Evolutionary conservation across 2,888 invertebrate genomes (phyloP).

Genomic region (Andrena bicolor): DNA sequence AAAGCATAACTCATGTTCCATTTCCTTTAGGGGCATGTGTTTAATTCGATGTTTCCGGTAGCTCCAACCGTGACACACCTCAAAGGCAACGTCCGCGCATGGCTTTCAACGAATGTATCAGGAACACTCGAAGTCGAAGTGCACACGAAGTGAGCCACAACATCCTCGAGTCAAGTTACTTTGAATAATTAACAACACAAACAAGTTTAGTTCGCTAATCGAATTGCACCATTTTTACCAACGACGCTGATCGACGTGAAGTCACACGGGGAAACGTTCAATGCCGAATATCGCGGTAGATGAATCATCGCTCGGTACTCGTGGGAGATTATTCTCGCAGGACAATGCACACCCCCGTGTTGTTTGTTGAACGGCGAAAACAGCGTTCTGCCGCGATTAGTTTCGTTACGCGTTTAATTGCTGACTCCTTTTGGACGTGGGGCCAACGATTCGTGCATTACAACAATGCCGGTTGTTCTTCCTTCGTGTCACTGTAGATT

Average conservation of each 20-base stretch:
- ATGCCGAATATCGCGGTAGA: neutral
- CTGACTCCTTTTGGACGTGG: constrained; percentile 51
- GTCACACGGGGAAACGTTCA: neutral
- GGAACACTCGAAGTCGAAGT: neutral
- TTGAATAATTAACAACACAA: too few relatives aligned
- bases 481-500: constrained; percentile 43
- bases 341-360: constrained; percentile 44
- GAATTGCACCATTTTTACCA: too few relatives aligned
- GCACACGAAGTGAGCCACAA: too few relatives aligned
- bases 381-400: constrained; percentile 54
- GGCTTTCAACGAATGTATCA: neutral
- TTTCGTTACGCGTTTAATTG: constrained; percentile 64
- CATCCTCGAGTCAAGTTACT: too few relatives aligned
- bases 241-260: too few relatives aligned
- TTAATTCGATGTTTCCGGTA: constrained; percentile 69
- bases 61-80: constrained; percentile 47
- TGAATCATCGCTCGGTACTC: constrained; percentile 31
- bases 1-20: constrained; percentile 58
- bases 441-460: constrained; percentile 29
- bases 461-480: constrained; percentile 58
- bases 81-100: constrained; percentile 1
- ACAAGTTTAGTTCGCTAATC: too few relatives aligned
- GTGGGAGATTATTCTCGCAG: constrained; percentile 41
- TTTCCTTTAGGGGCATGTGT: constrained; percentile 49
- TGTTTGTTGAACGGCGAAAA: constrained; percentile 38